phyloP scores from a whole-genome alignment of 2,113 vertebrate species.

The Morone saxatilis region DNA sequence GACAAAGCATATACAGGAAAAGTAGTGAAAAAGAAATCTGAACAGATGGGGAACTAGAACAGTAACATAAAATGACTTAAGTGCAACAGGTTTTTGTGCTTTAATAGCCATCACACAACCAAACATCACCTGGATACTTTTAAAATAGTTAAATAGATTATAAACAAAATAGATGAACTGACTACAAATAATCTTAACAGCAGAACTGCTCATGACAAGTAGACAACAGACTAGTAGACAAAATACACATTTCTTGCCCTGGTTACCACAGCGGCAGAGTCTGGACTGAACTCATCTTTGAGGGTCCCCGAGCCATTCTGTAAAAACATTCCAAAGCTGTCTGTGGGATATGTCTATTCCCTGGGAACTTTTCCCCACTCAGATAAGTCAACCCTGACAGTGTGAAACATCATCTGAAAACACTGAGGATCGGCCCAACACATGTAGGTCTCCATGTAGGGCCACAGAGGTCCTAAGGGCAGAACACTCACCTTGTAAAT shows the following conservation, averaged over 20 bases:
- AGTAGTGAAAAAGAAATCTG: background rate
- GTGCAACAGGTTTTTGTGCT: conserved; percentile 1
- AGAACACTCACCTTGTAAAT: conserved; percentile 69
- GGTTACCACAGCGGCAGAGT: conserved; percentile 39
- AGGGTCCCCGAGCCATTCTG: conserved; percentile 62
- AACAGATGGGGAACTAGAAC: background rate
- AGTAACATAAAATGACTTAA: background rate
- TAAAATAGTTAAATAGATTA: background rate
- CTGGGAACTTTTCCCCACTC: conserved; percentile 66
- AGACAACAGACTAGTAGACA: background rate
- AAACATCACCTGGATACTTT: background rate
- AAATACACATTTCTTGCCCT: background rate
- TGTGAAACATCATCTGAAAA: conserved; percentile 80
- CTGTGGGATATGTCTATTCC: conserved; percentile 72
- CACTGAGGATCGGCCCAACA: conserved; percentile 66
- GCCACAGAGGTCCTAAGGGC: conserved; percentile 68
- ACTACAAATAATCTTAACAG: background rate
- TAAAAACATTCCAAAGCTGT: conserved; percentile 79
- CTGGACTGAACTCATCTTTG: conserved; percentile 39
- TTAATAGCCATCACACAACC: background rate
- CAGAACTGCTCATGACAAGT: background rate
- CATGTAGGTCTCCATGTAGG: conserved; percentile 72
- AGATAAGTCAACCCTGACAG: conserved; percentile 79
- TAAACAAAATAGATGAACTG: background rate
- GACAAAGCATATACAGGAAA: background rate